Conservation (phyloP, 1,140 invertebrate species). For the Stenopsyche tienmushanensis region DNA sequence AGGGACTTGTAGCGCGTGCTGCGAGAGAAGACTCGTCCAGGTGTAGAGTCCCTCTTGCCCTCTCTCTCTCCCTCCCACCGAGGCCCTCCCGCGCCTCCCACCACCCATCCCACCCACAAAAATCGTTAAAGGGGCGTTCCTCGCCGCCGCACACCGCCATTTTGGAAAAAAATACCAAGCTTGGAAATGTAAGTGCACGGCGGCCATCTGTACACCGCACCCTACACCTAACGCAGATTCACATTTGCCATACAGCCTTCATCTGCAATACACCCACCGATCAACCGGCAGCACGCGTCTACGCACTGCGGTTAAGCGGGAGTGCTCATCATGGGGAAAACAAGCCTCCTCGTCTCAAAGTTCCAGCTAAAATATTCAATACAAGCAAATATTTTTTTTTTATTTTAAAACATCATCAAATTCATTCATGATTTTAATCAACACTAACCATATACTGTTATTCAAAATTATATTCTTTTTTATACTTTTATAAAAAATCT, state of each 20-base stretch:
- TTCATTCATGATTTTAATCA: no score
- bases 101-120: conserved; percentile 6
- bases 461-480: no score
- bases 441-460: no score
- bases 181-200: conserved; percentile 21
- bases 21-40: neutral
- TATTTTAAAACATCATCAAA: no score
- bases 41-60: neutral
- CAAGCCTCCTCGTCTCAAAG: no score
- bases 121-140: conserved; percentile 37
- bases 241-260: neutral
- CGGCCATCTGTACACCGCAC: neutral
- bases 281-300: no score
- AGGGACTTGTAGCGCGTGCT: no score
- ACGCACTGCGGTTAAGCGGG: no score
- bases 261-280: neutral
- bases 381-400: no score
- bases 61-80: neutral
- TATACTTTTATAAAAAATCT: no score
- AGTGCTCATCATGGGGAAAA: no score
- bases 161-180: conserved; percentile 28
- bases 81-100: neutral
- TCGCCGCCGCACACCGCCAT: conserved; percentile 25
- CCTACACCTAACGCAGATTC: neutral
- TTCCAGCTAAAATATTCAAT: no score